Base-by-base conservation (phyloP, 1,140 invertebrate species). In the Drosophila jambulina region DNA sequence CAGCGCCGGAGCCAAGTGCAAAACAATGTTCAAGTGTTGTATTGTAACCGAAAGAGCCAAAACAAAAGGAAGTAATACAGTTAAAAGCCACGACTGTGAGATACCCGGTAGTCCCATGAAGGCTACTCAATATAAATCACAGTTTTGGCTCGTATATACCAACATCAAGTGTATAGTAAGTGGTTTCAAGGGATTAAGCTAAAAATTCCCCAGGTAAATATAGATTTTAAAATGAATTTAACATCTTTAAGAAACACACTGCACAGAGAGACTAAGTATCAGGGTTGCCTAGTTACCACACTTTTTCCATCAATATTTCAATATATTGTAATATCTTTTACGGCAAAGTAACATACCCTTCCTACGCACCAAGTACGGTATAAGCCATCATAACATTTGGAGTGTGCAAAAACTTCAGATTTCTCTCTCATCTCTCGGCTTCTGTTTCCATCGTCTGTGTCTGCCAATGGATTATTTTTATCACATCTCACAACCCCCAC, bases 1-100 rank as follows among this genome's bases (percentile, higher is more conserved):
- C 32, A 58, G 59, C 74, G 69, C 65, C 60, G 51, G 48, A 78
- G 64, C 75, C 83, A 80, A 87, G 83, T 87, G 84, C 84, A 87
- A 87, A 87, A 84, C 84, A 87, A 74, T 87, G 84, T 87, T 87
- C 65, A 79, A 80, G 65, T 80, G 79, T 63, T 78, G 82, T 78
- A 82, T 82, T 75, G 64, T 78, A 67, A 51, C 70, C 49, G 27
- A 40, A 60, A 61, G 48, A 42, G 42, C 43, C 53, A 69, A 68
- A 65, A 75, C 19, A 51, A 65, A 25, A 7, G 27, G n/a, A 13
- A 29, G 9, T 4, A 8, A 21, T 23, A 23, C 17, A 9, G 51
- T 17, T 17, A 10, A 40, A 5, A 17, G 49, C 2, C 6, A n/a
- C 36, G 61, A 60, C 19, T 60, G 3, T 13, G 10, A 34, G 7